These are phyloP conservation scores for Caenorhabditis becei DNA, from an alignment of 2,888 invertebrate species.

Conservation along the genomic window DNA sequence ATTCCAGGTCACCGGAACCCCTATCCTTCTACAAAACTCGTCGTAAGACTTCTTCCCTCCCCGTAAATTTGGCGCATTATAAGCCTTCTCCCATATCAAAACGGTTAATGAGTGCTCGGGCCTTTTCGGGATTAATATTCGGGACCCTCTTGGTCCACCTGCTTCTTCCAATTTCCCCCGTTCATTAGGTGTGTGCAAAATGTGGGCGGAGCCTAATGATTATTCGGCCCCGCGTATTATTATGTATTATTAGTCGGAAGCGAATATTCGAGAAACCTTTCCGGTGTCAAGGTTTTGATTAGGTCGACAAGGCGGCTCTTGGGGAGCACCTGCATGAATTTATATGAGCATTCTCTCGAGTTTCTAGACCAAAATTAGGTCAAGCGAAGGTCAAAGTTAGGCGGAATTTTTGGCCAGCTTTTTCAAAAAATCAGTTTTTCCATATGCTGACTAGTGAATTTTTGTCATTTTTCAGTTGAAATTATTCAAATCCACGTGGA, in stretches of 20 bases:
- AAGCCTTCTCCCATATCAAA: background rate
- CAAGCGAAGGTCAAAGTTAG: too few species aligned
- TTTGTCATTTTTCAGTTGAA: too few species aligned
- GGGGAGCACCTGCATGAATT: constrained; percentile 27
- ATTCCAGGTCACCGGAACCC: too few species aligned
- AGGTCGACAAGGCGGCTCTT: constrained; percentile 11
- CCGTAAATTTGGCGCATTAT: too few species aligned
- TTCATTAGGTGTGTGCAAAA: constrained; percentile 21
- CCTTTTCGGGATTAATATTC: constrained; percentile 14
- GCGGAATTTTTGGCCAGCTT: too few species aligned
- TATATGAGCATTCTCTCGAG: background rate
- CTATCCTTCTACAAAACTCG: too few species aligned
- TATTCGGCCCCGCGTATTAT: constrained; percentile 16
- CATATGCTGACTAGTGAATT: too few species aligned
- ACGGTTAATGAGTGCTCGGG: constrained; percentile 29
- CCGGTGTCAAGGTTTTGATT: too few species aligned
- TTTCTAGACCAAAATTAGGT: constrained; percentile 10
- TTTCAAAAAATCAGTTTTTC: too few species aligned
- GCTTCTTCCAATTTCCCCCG: constrained; percentile 39
- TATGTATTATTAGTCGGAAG: constrained; percentile 24
- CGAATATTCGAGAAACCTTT: constrained; percentile 11
- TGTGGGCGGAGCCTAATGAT: constrained; percentile 1
- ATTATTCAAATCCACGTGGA: too few species aligned
- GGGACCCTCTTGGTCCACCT: too few species aligned
- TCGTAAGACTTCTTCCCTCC: too few species aligned